Evolutionary conservation across 2,113 vertebrate genomes (phyloP).

Genomic region (Callipepla californica): DNA sequence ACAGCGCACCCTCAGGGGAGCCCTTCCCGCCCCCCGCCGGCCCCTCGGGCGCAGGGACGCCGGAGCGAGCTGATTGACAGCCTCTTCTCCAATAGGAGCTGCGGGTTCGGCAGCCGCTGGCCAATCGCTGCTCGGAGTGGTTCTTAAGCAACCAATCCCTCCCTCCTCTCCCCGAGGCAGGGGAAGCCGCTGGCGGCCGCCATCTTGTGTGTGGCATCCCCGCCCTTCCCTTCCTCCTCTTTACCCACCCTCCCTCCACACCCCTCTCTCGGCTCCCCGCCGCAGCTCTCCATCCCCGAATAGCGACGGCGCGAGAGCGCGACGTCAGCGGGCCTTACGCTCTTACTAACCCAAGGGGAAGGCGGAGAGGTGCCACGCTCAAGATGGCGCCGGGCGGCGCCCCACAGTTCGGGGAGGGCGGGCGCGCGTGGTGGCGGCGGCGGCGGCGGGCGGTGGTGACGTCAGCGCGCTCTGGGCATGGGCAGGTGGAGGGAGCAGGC

Average conservation of each 20-base stretch:
- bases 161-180: neutral
- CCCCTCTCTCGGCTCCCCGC: fast-evolving
- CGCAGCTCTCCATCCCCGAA: fast-evolving
- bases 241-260: neutral
- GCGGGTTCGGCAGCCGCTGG: fast-evolving
- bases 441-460: constrained; percentile 51
- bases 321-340: neutral
- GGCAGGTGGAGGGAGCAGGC: constrained; percentile 64
- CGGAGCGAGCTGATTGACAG: fast-evolving
- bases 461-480: constrained; percentile 61
- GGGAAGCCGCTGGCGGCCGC: fast-evolving
- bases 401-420: neutral
- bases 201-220: constrained; percentile 77
- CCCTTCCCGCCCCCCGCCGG: neutral
- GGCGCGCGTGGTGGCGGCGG: neutral
- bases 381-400: constrained; percentile 51
- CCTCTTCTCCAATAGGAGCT: neutral
- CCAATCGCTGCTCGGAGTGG: neutral
- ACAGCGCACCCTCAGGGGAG: neutral
- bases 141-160: fast-evolving
- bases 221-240: neutral
- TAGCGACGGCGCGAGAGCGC: fast-evolving
- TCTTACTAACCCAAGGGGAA: fast-evolving
- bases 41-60: neutral
- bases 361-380: constrained; percentile 5